These are phyloP conservation scores for Philaethria dido DNA, from an alignment of 2,888 invertebrate genomes.

Conservation along the genomic window DNA sequence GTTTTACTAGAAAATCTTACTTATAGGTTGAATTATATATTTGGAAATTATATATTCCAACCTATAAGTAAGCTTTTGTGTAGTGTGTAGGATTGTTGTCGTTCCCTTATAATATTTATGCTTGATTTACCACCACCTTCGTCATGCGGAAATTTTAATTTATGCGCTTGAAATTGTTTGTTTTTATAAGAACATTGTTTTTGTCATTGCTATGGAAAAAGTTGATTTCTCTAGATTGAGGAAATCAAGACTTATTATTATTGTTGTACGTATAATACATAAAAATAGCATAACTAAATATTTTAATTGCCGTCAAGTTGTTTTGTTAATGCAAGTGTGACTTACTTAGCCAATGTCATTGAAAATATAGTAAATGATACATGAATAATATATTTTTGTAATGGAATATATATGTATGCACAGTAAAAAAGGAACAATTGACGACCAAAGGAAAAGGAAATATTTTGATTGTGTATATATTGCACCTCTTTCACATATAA, in stretches of 20 bases:
- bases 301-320: not conserved
- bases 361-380: not conserved
- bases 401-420: not conserved
- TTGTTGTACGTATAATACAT: conserved; percentile 32
- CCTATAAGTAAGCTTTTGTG: too few relatives aligned
- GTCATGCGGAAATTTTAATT: conserved; percentile 81
- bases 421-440: not conserved
- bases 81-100: conserved; percentile 38
- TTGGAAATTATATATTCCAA: conserved; percentile 31
- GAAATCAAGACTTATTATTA: conserved; percentile 61
- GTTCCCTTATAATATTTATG: conserved; percentile 73
- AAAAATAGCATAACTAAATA: not conserved
- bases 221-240: conserved; percentile 61
- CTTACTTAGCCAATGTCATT: not conserved
- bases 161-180: conserved; percentile 78
- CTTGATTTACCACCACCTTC: conserved; percentile 73
- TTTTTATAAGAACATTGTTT: conserved; percentile 75
- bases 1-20: not conserved
- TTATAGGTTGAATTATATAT: conserved; percentile 12
- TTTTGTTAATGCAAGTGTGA: not conserved
- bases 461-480: too few relatives aligned
- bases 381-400: not conserved
- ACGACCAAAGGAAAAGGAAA: not conserved
- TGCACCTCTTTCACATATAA: too few relatives aligned
- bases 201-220: conserved; percentile 60